A percentile compares a stretch with the other conserved stretches of the same genome.
Evolutionary conservation across 2,113 vertebrate genomes (phyloP).

Genomic region (Vulpes vulpes): DNA sequence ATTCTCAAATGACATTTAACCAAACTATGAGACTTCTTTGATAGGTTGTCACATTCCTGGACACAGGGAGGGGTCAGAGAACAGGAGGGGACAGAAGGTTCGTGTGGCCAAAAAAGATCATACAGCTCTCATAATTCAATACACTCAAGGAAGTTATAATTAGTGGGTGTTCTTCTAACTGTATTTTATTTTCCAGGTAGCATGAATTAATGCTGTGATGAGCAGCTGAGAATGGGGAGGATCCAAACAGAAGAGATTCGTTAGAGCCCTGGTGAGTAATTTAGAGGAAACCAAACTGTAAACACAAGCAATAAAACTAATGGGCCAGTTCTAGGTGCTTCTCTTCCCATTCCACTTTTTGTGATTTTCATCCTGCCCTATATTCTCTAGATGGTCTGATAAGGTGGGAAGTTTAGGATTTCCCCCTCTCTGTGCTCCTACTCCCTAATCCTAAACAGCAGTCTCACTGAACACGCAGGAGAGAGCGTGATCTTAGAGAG

Average conservation of each 20-base stretch:
- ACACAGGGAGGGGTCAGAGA: neutral
- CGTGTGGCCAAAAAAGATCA: neutral
- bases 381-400: neutral
- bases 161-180: conserved; percentile 70
- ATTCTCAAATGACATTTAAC: neutral
- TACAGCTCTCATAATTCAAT: neutral
- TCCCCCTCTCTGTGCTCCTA: neutral
- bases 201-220: conserved; percentile 45
- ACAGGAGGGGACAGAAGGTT: neutral
- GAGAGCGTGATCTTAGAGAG: neutral
- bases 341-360: neutral
- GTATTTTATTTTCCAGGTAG: conserved; percentile 58
- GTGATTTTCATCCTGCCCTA: neutral
- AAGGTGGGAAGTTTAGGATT: neutral
- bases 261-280: neutral
- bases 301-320: neutral
- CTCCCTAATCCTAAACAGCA: neutral
- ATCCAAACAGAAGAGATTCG: conserved; percentile 37
- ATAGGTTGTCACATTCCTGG: conserved; percentile 33
- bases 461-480: neutral
- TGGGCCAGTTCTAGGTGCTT: neutral
- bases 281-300: conserved; percentile 12
- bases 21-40: neutral
- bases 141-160: conserved; percentile 22
- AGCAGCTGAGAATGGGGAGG: neutral